Evolutionary conservation across 1,140 invertebrate species (phyloP).

Genomic region (Chymomyza costata): DNA sequence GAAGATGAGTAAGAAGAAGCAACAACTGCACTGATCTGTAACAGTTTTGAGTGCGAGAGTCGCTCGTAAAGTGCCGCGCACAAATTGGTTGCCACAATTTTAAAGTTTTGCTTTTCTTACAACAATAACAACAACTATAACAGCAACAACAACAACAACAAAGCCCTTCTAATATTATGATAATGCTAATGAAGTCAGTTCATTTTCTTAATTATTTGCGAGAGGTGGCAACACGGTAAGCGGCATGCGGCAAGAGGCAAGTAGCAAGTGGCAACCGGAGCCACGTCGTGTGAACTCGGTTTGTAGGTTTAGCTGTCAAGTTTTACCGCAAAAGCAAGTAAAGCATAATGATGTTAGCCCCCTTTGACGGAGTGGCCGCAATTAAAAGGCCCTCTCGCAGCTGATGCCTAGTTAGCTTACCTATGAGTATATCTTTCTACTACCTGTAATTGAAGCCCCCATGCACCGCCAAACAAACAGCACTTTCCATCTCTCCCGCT

Average conservation of each 20-base stretch:
- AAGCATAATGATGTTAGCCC: conserved; percentile 71
- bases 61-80: conserved; percentile 17
- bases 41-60: not conserved
- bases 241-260: not conserved
- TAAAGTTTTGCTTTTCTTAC: not conserved
- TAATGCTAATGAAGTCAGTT: conserved; percentile 12
- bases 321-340: conserved; percentile 72
- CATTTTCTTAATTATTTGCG: conserved; percentile 53
- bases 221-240: conserved; percentile 5
- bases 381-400: conserved; percentile 37
- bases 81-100: conserved; percentile 6
- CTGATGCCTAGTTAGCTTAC: too few relatives aligned
- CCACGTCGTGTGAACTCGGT: conserved; percentile 63
- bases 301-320: conserved; percentile 63
- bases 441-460: too few relatives aligned
- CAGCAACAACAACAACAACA: not conserved
- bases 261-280: conserved; percentile 17
- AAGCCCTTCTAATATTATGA: too few relatives aligned
- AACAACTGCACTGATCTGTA: too few relatives aligned
- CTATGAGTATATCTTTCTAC: too few relatives aligned
- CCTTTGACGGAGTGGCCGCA: conserved; percentile 71
- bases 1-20: too few relatives aligned
- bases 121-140: not conserved
- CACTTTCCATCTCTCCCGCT: not conserved
- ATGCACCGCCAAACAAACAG: conserved; percentile 12